Evolutionary conservation across 2,888 invertebrate species (phyloP), one percentile per base, ranked within the genome.

Genomic region (Biston betularia): DNA sequence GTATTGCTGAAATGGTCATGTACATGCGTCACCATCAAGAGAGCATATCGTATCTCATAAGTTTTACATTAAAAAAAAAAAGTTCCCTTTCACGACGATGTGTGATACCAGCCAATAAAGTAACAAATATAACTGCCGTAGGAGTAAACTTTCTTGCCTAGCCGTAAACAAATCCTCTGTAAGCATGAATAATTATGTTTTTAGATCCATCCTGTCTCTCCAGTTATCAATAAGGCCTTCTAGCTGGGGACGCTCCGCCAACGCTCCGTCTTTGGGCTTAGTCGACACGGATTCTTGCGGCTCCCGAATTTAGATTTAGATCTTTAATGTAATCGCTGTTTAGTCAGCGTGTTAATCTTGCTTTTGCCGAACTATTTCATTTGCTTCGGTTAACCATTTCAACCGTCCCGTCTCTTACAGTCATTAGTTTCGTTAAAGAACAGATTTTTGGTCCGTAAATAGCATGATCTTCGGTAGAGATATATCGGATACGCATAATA

Each of bases 201-300:
- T 74, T 73, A 52, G 60, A 65, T 67, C 69, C 67, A 72, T 68
- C 53, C 79, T 62, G 62, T 45, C 63, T 49, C 54, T 68, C 58
- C 34, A 59, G 67, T 82, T 79, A 84, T 84, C 84, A 81, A 84
- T 84, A 84, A 84, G 75, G 82, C 77, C 80, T 76, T 61, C 71
- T 72, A 70, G 74, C 69, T 71, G 78, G 79, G 74, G 70, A 76
- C 73, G 61, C 68, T 33, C n/a, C 40, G 76, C 84, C 81, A 85
- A 79, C 85, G 83, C 84, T 89, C 87, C 77, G 85, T 90, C 90
- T 88, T 81, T 74, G 74, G 89, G 89, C 89, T 90, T 90, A 89
- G 74, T 74, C 72, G 82, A 83, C 82, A 84, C 77, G 81, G 78
- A 81, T 81, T 80, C 81, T 78, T 84, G 86, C 75, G 86, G 84